Percentiles rank a stretch among this genome's conserved stretches.
These are phyloP conservation scores for Sarotherodon lohbergeri DNA, from an alignment of 2,113 vertebrate species.

Conservation along the genomic window DNA sequence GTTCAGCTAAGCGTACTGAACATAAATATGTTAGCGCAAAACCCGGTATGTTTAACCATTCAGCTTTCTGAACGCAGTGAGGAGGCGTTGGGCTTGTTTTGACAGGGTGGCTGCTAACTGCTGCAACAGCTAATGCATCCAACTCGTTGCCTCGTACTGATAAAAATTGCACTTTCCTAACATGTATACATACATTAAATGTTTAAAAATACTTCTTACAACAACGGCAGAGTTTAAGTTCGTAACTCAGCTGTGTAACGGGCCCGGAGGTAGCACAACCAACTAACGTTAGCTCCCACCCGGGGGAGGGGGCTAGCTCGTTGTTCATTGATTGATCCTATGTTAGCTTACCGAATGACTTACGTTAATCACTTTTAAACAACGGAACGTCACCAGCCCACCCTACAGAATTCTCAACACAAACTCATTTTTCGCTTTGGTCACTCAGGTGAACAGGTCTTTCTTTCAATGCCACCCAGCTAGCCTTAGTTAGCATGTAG, in stretches of 20 bases:
- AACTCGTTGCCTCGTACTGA: neutral
- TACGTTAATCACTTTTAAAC: neutral
- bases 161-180: neutral
- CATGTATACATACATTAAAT: neutral
- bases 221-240: neutral
- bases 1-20: neutral
- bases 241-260: neutral
- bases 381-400: neutral
- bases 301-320: constrained; percentile 23
- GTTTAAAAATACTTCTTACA: neutral
- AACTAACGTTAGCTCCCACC: constrained; percentile 18
- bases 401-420: neutral
- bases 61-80: neutral
- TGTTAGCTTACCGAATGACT: constrained; percentile 4
- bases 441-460: neutral
- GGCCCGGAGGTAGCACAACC: constrained; percentile 7
- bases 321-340: constrained; percentile 50
- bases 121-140: neutral
- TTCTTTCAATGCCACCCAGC: neutral
- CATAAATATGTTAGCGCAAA: neutral
- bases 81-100: constrained; percentile 25
- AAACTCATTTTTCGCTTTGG: neutral
- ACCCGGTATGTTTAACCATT: neutral
- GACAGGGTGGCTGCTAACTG: constrained; percentile 20
- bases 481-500: constrained; percentile 48